These are phyloP conservation scores for Tridacna gigas DNA, from an alignment of 2,888 invertebrate genomes.

Conservation along the genomic window DNA sequence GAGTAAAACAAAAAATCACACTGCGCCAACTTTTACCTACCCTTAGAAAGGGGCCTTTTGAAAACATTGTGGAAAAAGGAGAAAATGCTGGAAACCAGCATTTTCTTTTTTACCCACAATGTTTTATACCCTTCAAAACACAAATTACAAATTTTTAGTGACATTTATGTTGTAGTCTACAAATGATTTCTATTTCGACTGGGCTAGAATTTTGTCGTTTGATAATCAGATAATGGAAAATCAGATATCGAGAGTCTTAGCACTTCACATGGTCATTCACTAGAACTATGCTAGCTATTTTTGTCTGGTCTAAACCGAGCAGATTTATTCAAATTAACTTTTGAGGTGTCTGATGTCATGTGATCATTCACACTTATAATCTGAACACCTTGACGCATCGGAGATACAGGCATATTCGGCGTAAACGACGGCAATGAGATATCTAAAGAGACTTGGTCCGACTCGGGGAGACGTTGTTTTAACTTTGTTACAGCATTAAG, in stretches of 20 bases:
- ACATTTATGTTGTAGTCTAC: neutral
- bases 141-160: neutral
- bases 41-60: too few relatives aligned
- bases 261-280: too few relatives aligned
- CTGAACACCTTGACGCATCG: slow-evolving; percentile 56
- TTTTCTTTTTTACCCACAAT: neutral
- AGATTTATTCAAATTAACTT: slow-evolving; percentile 48
- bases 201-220: neutral
- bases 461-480: slow-evolving; percentile 75
- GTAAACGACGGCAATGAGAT: slow-evolving; percentile 67
- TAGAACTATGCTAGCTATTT: slow-evolving; percentile 37
- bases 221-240: neutral
- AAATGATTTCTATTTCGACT: neutral
- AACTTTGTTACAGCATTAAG: slow-evolving; percentile 80
- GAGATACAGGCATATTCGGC: slow-evolving; percentile 68
- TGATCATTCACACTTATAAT: slow-evolving; percentile 9
- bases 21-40: too few relatives aligned
- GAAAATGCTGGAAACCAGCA: neutral
- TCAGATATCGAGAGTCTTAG: too few relatives aligned
- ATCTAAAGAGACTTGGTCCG: slow-evolving; percentile 69
- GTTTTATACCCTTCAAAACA: neutral
- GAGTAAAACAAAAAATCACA: too few relatives aligned
- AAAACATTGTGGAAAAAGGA: neutral
- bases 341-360: neutral
- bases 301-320: slow-evolving; percentile 53